Evolutionary conservation across 2,888 invertebrate species (phyloP).

Genomic region (Rhopalosiphum nymphaeae): DNA sequence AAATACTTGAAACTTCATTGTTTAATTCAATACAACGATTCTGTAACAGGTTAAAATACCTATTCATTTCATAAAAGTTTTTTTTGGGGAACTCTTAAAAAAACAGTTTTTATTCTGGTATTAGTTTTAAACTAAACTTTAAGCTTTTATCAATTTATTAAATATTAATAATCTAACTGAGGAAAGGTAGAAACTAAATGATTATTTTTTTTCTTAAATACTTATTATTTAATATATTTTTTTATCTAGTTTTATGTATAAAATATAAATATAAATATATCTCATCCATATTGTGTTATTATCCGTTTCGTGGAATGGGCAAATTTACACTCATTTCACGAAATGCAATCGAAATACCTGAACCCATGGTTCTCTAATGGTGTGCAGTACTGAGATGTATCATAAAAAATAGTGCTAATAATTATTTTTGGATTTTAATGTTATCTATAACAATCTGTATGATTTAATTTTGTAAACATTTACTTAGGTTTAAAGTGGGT

Average conservation of each 20-base stretch:
- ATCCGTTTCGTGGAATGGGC: not conserved
- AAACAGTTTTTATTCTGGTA: not conserved
- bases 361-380: no score
- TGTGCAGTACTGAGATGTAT: not conserved
- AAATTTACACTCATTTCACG: not conserved
- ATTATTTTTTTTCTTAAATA: not conserved
- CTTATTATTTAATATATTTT: not conserved
- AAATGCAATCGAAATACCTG: not conserved
- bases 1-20: not conserved
- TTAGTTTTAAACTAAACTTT: not conserved
- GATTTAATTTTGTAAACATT: not conserved
- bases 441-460: not conserved
- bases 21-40: not conserved
- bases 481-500: not conserved
- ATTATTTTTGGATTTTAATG: not conserved
- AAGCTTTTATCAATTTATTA: no score
- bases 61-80: not conserved
- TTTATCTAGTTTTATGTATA: not conserved
- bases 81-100: not conserved
- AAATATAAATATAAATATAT: not conserved
- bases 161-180: no score
- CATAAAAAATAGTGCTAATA: not conserved
- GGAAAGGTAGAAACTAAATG: no score
- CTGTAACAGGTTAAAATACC: not conserved
- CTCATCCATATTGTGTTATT: not conserved